Conservation (phyloP, 2,888 invertebrate species). For the Noctua janthina region DNA sequence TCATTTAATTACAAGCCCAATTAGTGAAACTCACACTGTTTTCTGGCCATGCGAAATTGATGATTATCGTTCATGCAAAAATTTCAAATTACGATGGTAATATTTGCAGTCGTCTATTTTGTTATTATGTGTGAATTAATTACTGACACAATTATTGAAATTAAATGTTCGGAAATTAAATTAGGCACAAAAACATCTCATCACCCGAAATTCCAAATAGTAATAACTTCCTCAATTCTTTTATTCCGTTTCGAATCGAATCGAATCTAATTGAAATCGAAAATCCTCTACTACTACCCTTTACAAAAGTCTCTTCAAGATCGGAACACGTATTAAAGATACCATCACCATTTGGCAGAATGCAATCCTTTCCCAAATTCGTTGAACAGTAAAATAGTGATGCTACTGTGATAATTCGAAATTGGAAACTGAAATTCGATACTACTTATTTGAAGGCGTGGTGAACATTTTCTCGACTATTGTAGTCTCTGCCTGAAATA, state of each 20-base stretch:
- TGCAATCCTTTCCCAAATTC: conserved; percentile 46
- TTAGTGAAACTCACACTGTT: conserved; percentile 27
- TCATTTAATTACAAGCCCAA: conserved; percentile 28
- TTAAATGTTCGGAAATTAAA: not conserved
- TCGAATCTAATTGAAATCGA: conserved; percentile 22
- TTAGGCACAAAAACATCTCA: not conserved
- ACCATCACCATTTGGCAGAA: conserved; percentile 1
- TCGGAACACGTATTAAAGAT: conserved; percentile 7
- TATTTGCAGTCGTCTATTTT: not conserved
- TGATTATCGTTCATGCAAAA: conserved; percentile 33
- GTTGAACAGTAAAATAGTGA: conserved; percentile 56
- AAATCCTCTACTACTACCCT: conserved; percentile 15
- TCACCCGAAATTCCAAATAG: not conserved
- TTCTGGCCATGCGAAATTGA: conserved; percentile 16
- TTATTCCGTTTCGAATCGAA: conserved; percentile 9
- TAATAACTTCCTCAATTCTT: not conserved
- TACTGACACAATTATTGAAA: not conserved
- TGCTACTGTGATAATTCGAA: conserved; percentile 36
- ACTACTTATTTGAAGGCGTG: conserved; percentile 31
- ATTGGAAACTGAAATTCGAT: conserved; percentile 31
- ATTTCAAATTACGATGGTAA: conserved; percentile 15
- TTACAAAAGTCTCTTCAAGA: conserved; percentile 1
- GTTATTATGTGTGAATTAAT: not conserved
- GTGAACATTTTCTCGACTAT: conserved; percentile 45
- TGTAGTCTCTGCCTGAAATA: conserved; percentile 42